Percentiles rank a stretch among this genome's conserved stretches.
Evolutionary conservation across 2,113 vertebrate species (phyloP).

Genomic region (Hippocampus zosterae): DNA sequence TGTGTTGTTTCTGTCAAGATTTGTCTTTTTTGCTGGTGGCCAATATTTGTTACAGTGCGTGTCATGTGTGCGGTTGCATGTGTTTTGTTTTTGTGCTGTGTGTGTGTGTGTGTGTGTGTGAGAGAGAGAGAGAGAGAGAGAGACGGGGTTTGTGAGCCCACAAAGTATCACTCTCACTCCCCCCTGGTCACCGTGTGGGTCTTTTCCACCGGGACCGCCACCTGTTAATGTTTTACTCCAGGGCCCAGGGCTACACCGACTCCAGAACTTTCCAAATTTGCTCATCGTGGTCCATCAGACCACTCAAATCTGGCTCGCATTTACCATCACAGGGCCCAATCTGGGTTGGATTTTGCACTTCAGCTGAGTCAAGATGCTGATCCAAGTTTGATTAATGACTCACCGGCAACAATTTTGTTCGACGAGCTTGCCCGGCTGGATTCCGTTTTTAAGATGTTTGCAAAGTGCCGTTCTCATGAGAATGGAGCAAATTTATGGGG

Average conservation of each 20-base stretch:
- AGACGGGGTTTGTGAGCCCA: conserved; percentile 47
- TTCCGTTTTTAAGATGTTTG: conserved; percentile 42
- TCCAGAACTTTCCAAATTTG: conserved; percentile 64
- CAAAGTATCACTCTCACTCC: conserved; percentile 57
- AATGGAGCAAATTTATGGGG: conserved; percentile 35
- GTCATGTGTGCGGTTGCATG: conserved; percentile 41
- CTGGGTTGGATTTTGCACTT: conserved; percentile 40
- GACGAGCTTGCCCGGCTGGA: conserved; percentile 32
- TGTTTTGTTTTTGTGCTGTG: conserved; percentile 29
- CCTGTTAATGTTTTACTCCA: conserved; percentile 72
- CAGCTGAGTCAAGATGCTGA: conserved; percentile 51
- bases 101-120: not conserved
- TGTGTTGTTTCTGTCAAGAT: conserved; percentile 1
- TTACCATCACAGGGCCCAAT: conserved; percentile 49
- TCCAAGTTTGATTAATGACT: conserved; percentile 51
- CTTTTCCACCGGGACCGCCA: conserved; percentile 62
- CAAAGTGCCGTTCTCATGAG: conserved; percentile 45
- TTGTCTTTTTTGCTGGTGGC: not conserved
- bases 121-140: too few species aligned
- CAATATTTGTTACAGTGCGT: conserved; percentile 14
- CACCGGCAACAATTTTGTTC: conserved; percentile 40
- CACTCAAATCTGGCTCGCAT: conserved; percentile 62
- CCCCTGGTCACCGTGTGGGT: conserved; percentile 68
- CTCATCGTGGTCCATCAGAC: conserved; percentile 62
- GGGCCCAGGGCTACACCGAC: conserved; percentile 54